Base-by-base conservation (phyloP, 2,113 vertebrate species). In the Tyrannus savana region DNA sequence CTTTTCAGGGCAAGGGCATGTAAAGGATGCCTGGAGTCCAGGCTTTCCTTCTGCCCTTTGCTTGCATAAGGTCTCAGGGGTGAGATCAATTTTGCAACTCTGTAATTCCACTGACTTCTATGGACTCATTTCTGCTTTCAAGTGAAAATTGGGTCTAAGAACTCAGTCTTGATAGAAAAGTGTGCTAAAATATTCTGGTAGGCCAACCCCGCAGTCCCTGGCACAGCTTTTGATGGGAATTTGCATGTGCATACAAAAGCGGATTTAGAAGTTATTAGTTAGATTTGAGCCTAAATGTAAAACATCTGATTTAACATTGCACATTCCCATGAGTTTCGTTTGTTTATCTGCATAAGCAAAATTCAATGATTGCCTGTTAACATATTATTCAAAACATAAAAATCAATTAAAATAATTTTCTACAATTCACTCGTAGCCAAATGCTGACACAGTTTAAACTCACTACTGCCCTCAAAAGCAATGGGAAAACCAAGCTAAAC, bases 351-450 rank as follows among this genome's bases (percentile, higher is more conserved):
- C 80, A 56, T 60, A 89, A 92, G 79, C 41, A 93, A 84, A 94
- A 93, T 92, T 84, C 86, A 87, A 19, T 93, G 79, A 64, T 33
- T 90, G 60, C 80, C 41, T 75, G 52, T 84, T 95, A 96, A 89
- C 52, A 39, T 71, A 52, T 93, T 96, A 89, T 84, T 78, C 68
- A 77, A 86, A 96, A 94, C 56, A 93, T 47, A 95, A 84, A 96
- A 96, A 95, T 90, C 64, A 93, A 96, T 96, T 95, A 90, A 95
- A 96, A 89, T 58, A 27, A 87, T 92, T 84, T 90, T 49, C 52
- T 72, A 60, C 73, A 75, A 66, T 87, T 96, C 85, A 78, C 31
- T 90, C 56, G n/a, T 35, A 86, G 79, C 68, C 92, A 90, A 94
- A 62, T 60, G 83, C 88, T 96, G 92, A 94, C 85, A 89, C 56